Evolutionary conservation across 2,113 vertebrate genomes (phyloP), one percentile per base, ranked within the genome.

Genomic region (Sporophila hypoxantha): DNA sequence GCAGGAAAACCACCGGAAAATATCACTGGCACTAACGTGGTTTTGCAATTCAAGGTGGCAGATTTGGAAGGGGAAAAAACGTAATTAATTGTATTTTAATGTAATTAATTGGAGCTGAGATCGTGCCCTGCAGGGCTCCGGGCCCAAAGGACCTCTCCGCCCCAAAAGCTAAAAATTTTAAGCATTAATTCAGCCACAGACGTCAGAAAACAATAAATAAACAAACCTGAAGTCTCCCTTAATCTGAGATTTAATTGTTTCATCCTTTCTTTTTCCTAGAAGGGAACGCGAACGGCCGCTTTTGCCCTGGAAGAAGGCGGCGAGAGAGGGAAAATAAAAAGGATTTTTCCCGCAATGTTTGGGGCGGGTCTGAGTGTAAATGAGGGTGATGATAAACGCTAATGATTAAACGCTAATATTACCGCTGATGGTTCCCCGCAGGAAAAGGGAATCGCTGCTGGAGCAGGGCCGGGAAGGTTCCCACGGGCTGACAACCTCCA

Each of bases 401-500:
- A 9, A 50, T 49, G 25, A 49, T 49, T 15, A 26, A 49, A 49
- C 2, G 32, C 14, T 25, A 8, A 9, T 12, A 94, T 60, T 80
- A 86, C 57, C 4, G 8, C 3, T 13, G 36, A 66, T 44, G 39
- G 27, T 81, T 36, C 12, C 50, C 77, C 4, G 1, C 47, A 15
- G 42, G 47, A 52, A 73, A 60, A 68, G 30, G 29, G 30, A 46
- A 53, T 49, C 6, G 27, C 36, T 4, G 5, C 2, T 14, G 3
- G 17, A 32, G 1, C 10, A 2, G 44, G 8, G 57, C 12, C 41
- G 34, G 76, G 8, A 2, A 26, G 14, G 8, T 47, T 83, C 78
- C 52, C 23, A 22, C n/a, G 1, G 34, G 10, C 91, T 3, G 44
- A 79, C 66, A 85, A 85, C 68, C 85, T 53, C 95, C 95, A 93